phyloP scores from a whole-genome alignment of 2,113 vertebrate genomes.

The Hymenochirus boettgeri region DNA sequence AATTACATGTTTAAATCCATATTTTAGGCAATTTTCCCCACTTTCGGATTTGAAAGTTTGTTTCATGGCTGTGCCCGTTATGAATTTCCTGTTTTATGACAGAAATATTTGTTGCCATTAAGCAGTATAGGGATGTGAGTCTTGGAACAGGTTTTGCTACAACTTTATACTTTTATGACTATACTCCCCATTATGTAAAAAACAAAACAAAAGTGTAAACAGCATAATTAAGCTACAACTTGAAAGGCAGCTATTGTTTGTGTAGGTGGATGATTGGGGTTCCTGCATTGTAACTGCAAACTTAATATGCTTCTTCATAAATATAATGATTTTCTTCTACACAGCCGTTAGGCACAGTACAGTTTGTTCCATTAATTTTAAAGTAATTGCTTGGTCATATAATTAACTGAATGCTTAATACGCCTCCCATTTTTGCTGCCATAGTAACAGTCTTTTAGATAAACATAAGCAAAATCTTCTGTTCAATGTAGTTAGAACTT shows the following conservation, averaged over 20 bases:
- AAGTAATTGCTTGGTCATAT: constrained; percentile 14
- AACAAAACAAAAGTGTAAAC: neutral
- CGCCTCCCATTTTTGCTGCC: constrained; percentile 19
- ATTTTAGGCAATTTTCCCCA: no score
- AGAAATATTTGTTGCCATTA: no score
- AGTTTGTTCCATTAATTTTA: constrained; percentile 23
- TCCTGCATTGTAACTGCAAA: constrained; percentile 5
- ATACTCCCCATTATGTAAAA: neutral
- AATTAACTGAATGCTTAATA: constrained; percentile 21
- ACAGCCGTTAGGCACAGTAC: constrained; percentile 4
- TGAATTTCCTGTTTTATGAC: no score
- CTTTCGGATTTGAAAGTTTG: no score
- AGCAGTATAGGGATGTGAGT: no score
- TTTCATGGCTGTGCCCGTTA: no score
- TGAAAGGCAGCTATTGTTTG: neutral
- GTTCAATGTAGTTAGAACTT: neutral
- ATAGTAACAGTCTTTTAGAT: constrained; percentile 20
- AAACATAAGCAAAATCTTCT: neutral
- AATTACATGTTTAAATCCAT: no score
- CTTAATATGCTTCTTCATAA: constrained; percentile 17
- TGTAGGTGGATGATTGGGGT: constrained; percentile 11
- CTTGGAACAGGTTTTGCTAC: neutral
- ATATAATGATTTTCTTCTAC: constrained; percentile 23
- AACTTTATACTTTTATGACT: neutral
- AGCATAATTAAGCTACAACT: neutral